Percentiles rank a stretch among this genome's conserved stretches.
These are phyloP conservation scores for Aspidiotus rigidus DNA, from an alignment of 2,888 invertebrate species.

Conservation along the genomic window DNA sequence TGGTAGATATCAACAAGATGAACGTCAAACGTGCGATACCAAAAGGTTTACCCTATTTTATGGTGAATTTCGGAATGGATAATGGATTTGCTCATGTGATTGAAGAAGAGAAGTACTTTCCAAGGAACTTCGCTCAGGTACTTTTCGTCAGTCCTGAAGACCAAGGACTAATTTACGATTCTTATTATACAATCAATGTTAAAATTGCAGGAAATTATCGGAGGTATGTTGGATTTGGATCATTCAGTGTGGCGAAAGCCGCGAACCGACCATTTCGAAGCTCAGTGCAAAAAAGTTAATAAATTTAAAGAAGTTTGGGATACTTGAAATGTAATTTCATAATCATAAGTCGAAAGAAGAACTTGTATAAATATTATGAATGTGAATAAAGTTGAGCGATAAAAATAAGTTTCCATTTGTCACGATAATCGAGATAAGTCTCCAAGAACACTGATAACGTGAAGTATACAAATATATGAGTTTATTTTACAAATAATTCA, in stretches of 20 bases:
- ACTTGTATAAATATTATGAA: too few relatives aligned
- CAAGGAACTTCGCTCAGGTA: slow-evolving; percentile 81
- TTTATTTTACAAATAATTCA: slow-evolving; percentile 12
- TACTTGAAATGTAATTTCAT: slow-evolving; percentile 36
- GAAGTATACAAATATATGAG: too few relatives aligned
- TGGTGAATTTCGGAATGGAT: slow-evolving; percentile 83
- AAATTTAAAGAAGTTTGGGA: slow-evolving; percentile 64
- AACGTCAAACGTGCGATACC: slow-evolving; percentile 75
- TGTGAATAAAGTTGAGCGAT: too few relatives aligned
- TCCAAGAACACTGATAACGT: neutral
- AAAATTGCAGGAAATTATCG: slow-evolving; percentile 70
- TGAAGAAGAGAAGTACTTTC: slow-evolving; percentile 82
- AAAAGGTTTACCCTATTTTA: slow-evolving; percentile 88
- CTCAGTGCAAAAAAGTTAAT: slow-evolving; percentile 65
- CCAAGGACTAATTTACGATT: neutral
- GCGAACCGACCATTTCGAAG: slow-evolving; percentile 60
- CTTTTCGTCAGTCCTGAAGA: neutral
- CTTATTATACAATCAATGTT: neutral
- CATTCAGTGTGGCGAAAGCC: slow-evolving; percentile 78
- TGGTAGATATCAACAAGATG: slow-evolving; percentile 60
- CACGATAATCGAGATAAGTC: neutral
- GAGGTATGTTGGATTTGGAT: slow-evolving; percentile 85
- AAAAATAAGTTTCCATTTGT: too few relatives aligned
- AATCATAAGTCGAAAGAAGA: too few relatives aligned
- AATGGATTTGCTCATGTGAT: slow-evolving; percentile 94